Conservation (phyloP, 2,797 vertebrate species). For the Manis crassicaudata region DNA sequence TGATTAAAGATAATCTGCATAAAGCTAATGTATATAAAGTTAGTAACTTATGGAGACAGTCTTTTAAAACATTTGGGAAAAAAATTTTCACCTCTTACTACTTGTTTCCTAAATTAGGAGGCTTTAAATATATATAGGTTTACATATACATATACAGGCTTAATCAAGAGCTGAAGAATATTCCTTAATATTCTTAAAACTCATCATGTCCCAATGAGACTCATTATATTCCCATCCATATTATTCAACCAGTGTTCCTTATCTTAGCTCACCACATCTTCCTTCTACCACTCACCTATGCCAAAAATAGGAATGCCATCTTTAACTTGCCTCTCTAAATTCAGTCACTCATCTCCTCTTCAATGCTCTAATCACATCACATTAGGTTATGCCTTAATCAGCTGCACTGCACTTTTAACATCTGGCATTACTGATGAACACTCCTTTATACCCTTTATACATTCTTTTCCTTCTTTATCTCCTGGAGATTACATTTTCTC, state of each 20-base stretch:
- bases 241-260: not conserved
- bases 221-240: not conserved
- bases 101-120: constrained; percentile 24
- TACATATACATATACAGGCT: not conserved
- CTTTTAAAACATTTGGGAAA: constrained; percentile 50
- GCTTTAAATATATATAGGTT: not conserved
- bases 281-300: constrained; percentile 29
- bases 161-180: constrained; percentile 52
- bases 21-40: not conserved
- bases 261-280: not conserved
- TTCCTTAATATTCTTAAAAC: constrained; percentile 43
- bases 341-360: constrained; percentile 20
- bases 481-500: not conserved
- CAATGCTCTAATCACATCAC: not conserved
- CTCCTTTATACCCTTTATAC: not conserved
- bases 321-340: not conserved
- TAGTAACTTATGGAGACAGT: not conserved
- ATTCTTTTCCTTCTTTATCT: not conserved
- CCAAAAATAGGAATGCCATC: constrained; percentile 58
- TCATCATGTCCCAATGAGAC: not conserved
- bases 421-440: not conserved
- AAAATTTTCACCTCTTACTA: not conserved
- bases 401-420: not conserved
- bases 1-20: constrained; percentile 48
- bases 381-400: not conserved